Evolutionary conservation across 2,888 invertebrate genomes (phyloP).

Genomic region (Diogma glabrata): DNA sequence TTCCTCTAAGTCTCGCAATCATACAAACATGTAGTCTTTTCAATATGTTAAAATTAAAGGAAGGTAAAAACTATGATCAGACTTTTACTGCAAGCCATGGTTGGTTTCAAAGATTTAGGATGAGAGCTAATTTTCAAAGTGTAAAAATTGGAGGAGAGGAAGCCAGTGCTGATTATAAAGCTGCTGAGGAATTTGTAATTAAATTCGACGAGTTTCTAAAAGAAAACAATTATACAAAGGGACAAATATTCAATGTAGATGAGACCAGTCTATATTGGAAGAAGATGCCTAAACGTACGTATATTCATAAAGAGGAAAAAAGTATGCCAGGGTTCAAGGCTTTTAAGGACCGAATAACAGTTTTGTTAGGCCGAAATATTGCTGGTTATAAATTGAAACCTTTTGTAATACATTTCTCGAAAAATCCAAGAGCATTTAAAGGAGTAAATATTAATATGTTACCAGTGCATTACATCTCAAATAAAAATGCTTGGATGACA

Average conservation of each 20-base stretch:
- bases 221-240: conserved; percentile 7
- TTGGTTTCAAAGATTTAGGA: conserved; percentile 5
- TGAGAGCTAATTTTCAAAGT: conserved; percentile 7
- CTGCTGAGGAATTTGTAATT: conserved; percentile 5
- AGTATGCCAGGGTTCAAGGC: conserved; percentile 6
- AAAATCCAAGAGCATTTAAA: conserved; percentile 7
- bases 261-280: conserved; percentile 1
- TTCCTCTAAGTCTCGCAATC: conserved; percentile 1
- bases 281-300: conserved; percentile 7
- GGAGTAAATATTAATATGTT: conserved; percentile 8
- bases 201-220: conserved; percentile 8
- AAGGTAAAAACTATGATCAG: conserved; percentile 5
- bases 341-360: background rate
- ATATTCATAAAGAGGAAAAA: conserved; percentile 5
- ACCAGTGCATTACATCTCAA: conserved; percentile 5
- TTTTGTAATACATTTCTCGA: conserved; percentile 5
- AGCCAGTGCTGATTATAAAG: conserved; percentile 3
- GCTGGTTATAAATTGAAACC: conserved; percentile 8
- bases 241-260: conserved; percentile 3
- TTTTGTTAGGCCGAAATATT: background rate
- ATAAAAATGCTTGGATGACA: no score
- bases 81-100: background rate
- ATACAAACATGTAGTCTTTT: conserved; percentile 6
- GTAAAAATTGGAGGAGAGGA: conserved; percentile 4
- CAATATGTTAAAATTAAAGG: conserved; percentile 3